Evolutionary conservation across 2,888 invertebrate genomes (phyloP), one percentile per base, ranked within the genome.

Genomic region (Agrochola lota): DNA sequence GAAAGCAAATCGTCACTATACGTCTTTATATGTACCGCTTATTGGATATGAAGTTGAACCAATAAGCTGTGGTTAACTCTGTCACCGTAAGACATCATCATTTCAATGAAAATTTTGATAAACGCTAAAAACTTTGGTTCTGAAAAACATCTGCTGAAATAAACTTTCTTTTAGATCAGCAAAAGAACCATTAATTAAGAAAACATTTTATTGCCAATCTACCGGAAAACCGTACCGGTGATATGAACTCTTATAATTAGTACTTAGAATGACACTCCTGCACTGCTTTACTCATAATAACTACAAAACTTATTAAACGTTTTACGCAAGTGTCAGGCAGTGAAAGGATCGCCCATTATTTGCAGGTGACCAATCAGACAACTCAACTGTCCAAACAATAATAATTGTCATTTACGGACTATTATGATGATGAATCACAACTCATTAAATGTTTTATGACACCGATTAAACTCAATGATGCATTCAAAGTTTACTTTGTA

Each of bases 1-100:
- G 74, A 80, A 69, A 81, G 73, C 80, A 46, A 71, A 64, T 30
- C 79, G 63, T 68, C 78, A 52, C 43, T 26, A 4, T 6, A 35
- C 15, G 15, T 20, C 30, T 20, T n/a, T 52, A 2, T 43, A 26
- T 63, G 35, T 30, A 62, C 30, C 23, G 30, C 35, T n/a, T 43
- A 60, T 7, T 43, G 15, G 20, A 49, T 17, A 20, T 23, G 30
- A 12, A 40, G n/a, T 30, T 40, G 9, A 77, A 26, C 62, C 23
- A 59, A 57, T n/a, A 26, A 17, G 15, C 49, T 64, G 63, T 26
- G 62, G 63, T 74, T 66, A 12, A 6, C 17, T 62, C 12, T 57
- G 63, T n/a, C 46, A 20, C 74, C 62, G 20, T 35, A 15, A 15
- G 17, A 9, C 59, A 20, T 46, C 30, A 57, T 46, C 17, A 26